Evolutionary conservation across 2,797 vertebrate species (phyloP), one percentile per base, ranked within the genome.

Genomic region (Pipistrellus pygmaeus): DNA sequence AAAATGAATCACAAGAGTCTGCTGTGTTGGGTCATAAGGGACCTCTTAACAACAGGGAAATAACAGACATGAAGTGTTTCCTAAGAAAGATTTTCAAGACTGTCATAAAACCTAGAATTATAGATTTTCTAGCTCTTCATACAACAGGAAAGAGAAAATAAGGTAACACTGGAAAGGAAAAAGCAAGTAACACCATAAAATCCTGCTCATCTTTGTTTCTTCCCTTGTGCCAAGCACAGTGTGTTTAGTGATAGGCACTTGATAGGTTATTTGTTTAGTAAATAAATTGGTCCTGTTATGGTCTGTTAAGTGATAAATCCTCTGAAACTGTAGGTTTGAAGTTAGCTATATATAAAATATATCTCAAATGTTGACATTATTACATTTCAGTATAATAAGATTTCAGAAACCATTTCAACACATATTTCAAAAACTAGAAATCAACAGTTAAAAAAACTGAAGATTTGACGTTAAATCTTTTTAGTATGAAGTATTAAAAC

Each of bases 381-480:
- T 53, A 78, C 23, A 88, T 41, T 92, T 92, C 11, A 75, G 15
- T 84, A 44, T 57, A 69, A 85, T 21, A 95, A 64, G 80, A 85
- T 93, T 93, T 94, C 68, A 76, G 87, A 94, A 91, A 94, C 1
- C 4, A 85, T 51, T 95, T 91, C 73, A 95, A 87, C 6, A 57
- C 46, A 13, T 72, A 21, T 91, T 96, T 95, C 15, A 86, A 62
- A 96, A 96, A 92, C 32, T 68, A 93, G 55, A 96, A 78, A 87
- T 71, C 55, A 68, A 71, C 14, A 85, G 30, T 69, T 57, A 72
- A 23, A 93, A 48, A 90, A 89, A 93, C 30, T 80, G 23, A 88
- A 87, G 88, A 77, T 44, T 32, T 35, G 60, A 38, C n/a, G 71
- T 32, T 66, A 73, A 90, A 68, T 86, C 38, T 75, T 81, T 48